Base-by-base conservation (phyloP, 2,888 invertebrate genomes). In the Bedellia somnulentella region DNA sequence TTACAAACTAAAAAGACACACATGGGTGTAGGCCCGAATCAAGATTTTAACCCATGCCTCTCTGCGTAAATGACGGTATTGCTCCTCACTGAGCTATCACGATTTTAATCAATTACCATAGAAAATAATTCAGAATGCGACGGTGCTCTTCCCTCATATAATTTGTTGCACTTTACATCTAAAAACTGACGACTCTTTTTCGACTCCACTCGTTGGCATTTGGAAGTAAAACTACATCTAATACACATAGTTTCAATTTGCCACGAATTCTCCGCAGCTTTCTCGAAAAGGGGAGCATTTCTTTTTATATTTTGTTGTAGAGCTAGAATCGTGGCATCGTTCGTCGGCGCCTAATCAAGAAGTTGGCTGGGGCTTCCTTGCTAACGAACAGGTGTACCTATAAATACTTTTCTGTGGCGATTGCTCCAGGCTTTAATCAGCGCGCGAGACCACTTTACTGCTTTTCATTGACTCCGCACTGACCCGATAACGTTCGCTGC, bases 301-400 rank as follows among this genome's bases (percentile, higher is more conserved):
- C 60, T 68, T 71, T 71, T 71, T 30, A 23, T 30, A 57, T 57
- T 71, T 70, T 22, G 29, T 29, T 29, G 29, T 16, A 27, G 67
- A 67, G 61, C 58, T 57, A 52, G 60, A 54, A 53, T 54, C 57
- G 58, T 54, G 60, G 63, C 58, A 60, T 60, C 64, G 66, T 61
- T 63, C 68, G 66, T 55, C 54, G 67, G 70, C 68, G 60, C 68
- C 71, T 71, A 75, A 75, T 75, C 73, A 75, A 71, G 70, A 63
- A 75, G 67, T 73, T 75, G 71, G 71, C 73, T 53, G 57, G 57
- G 58, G 55, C 60, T 60, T 52, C 61, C 54, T 62, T 57, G 56
- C 68, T 75, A 75, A 75, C 73, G 73, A 75, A 70, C 73, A 75
- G 71, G 71, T 75, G 71, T 64, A 71, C 68, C 70, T 68, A 73